A percentile compares a stretch with the other conserved stretches of the same genome.
These are phyloP conservation scores for Pipistrellus kuhlii DNA, from an alignment of 2,797 vertebrate species.

Conservation along the genomic window DNA sequence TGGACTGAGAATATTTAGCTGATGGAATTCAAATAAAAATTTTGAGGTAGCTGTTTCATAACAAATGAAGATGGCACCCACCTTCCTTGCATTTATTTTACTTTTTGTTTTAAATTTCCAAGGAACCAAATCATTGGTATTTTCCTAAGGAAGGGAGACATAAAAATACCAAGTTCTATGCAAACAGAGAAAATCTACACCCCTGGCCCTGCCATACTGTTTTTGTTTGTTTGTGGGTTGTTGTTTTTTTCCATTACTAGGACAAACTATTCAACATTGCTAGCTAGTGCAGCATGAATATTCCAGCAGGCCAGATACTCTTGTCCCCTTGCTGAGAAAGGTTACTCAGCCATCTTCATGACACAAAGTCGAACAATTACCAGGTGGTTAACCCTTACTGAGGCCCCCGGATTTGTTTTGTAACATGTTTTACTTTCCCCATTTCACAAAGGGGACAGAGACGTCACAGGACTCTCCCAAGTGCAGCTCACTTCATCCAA, in stretches of 20 bases:
- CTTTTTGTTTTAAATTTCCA: not conserved
- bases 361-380: not conserved
- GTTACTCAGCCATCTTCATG: not conserved
- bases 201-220: not conserved
- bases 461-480: not conserved
- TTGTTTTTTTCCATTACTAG: not conserved
- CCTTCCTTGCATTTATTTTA: slow-evolving; percentile 42
- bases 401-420: not conserved
- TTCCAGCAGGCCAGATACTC: not conserved
- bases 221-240: not conserved
- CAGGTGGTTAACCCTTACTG: not conserved
- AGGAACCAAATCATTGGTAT: not conserved
- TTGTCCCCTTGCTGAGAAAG: not conserved
- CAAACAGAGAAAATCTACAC: not conserved
- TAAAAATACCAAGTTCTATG: not conserved
- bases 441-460: not conserved
- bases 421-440: not conserved
- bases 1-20: not conserved
- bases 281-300: not conserved
- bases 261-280: not conserved
- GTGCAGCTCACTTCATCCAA: not conserved
- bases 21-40: not conserved
- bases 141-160: not conserved
- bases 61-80: not conserved
- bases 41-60: not conserved